Conservation (phyloP, 64 coral and sea anemone genomes). For the Stichodactyla helianthus region DNA sequence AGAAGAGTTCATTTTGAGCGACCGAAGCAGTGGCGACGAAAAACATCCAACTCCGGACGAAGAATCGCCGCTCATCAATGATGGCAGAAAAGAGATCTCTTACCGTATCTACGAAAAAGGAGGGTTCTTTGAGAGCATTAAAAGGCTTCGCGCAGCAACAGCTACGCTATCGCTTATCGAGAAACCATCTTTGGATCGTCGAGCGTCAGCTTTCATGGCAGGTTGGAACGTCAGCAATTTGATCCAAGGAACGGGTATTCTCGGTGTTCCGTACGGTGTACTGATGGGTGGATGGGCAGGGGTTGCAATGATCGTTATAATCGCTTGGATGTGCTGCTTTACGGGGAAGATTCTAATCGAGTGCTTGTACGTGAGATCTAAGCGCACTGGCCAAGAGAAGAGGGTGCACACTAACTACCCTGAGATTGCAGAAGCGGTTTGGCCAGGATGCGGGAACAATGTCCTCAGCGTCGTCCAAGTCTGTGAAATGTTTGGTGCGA, state of each 20-base stretch:
- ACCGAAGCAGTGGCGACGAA: background rate
- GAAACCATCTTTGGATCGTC: conserved; percentile 68
- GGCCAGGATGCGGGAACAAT: conserved; percentile 78
- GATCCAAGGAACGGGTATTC: conserved; percentile 80
- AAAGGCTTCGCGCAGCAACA: conserved; percentile 45
- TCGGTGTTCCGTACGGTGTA: conserved; percentile 76
- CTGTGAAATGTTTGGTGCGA: conserved; percentile 83
- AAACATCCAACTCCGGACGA: background rate
- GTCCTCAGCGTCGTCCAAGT: conserved; percentile 80
- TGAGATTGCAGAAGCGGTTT: conserved; percentile 78
- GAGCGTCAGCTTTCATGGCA: conserved; percentile 62
- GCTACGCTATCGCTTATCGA: conserved; percentile 71
- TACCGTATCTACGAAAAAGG: background rate
- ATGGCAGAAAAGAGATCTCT: background rate
- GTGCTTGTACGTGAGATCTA: conserved; percentile 76
- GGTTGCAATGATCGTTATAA: conserved; percentile 36
- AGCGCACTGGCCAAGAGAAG: conserved; percentile 52
- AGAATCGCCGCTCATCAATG: conserved; percentile 9
- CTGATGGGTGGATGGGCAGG: conserved; percentile 80
- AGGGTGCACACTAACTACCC: conserved; percentile 74
- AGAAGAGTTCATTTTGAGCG: conserved; percentile 3
- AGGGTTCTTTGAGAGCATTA: conserved; percentile 59
- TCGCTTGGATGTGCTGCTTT: conserved; percentile 77
- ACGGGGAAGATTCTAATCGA: conserved; percentile 78
- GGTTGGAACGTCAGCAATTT: conserved; percentile 90